Evolutionary conservation across 35 echinoderm and acorn worm genomes (phyloP), one percentile per base, ranked within the genome.

Genomic region (Patiria miniata): DNA sequence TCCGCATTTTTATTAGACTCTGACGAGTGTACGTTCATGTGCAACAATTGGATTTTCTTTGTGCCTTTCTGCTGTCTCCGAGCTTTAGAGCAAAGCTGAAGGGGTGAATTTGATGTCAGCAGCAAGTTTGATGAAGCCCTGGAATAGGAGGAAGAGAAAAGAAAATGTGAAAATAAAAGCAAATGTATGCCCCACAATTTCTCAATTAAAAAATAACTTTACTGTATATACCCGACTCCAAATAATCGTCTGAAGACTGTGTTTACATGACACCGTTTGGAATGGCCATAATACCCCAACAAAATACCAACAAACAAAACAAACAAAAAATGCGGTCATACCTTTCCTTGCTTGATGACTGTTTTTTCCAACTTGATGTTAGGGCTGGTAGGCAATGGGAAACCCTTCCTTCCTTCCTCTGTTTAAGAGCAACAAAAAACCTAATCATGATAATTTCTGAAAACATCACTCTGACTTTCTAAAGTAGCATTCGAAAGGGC

Each of bases 121-220:
- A 34, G 19, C 65, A 30, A 73, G 65, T 73, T 73, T 73, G 26
- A 73, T 15, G 65, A 73, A 73, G 26, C 65, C 65, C 65, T 73
- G 65, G 10, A 7, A 60, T n/a, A 60, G 19, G 28, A 73, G 42
- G 42, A 47, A 47, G 42, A 12, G 42, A 47, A n/a, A n/a, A 47
- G 42, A 6, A 4, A 47, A 12, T 47, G 42, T 12, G 4, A 47
- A 47, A 47, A 47, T 47, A 6, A 47, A 12, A 47, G 4, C 4
- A 47, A 47, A 12, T 47, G 42, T 12, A 47, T n/a, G n/a, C n/a
- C n/a, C n/a, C n/a, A n/a, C n/a, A n/a, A n/a, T n/a, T n/a, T n/a
- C 19, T 60, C 2, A 60, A 60, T 18, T 26, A 60, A 2, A 60
- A 60, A 59, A 58, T 5, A 14, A 60, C 57, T n/a, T 17, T 0